Evolutionary conservation across 2,113 vertebrate genomes (phyloP), one percentile per base, ranked within the genome.

Genomic region (Helogale parvula): DNA sequence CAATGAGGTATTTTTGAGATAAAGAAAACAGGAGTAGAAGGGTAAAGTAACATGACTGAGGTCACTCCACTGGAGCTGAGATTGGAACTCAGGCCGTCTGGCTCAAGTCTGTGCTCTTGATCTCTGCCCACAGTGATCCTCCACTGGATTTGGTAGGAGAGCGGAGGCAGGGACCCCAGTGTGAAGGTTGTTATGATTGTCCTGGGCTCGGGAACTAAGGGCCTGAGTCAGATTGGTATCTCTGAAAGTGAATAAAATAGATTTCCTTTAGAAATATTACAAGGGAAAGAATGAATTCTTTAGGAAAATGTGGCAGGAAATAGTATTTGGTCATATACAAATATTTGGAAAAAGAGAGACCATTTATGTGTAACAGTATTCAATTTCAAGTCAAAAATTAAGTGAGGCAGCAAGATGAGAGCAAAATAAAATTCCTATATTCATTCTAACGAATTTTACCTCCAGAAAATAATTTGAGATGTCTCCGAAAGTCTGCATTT

Each of bases 331-430:
- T 69, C 35, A 89, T 57, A 65, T 45, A 47, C 71, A 94, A 97
- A 93, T 91, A 93, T 93, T 80, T 91, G 77, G 89, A 79, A 93
- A 91, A 60, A 71, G 27, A 87, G n/a, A 76, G 33, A 66, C 0
- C 29, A 94, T 90, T 96, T 94, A 86, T 97, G 19, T 0, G 3
- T 21, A 85, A 57, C 27, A 60, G 50, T 84, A 76, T 92, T 92
- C 35, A 96, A 71, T 97, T 96, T 96, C 60, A 90, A 94, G 90
- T 52, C 80, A 97, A 84, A 92, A 88, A 97, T 76, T 50, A 92
- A 94, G 54, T 57, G 38, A 69, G 63, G 27, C 33, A 31, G 25
- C 27, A 19, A 88, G 50, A 89, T n/a, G 27, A 87, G 60, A 95
- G 79, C 5, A 19, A 86, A 95, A 94, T 47, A 57, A 45, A 69